These are phyloP conservation scores for Brachyistius frenatus DNA, from an alignment of 2,113 vertebrate species.

Conservation along the genomic window DNA sequence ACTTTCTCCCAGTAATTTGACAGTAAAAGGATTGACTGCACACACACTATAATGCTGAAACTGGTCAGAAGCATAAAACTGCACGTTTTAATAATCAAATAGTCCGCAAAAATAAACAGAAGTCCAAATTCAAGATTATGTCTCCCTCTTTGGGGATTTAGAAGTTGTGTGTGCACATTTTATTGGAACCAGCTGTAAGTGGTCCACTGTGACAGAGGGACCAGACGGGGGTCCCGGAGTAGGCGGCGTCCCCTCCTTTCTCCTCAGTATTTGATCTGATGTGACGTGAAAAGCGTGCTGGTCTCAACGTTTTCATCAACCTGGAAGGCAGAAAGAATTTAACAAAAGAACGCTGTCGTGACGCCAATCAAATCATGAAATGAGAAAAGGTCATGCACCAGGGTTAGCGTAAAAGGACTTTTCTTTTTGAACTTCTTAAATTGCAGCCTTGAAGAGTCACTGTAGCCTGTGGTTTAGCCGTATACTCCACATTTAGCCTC, in stretches of 20 bases:
- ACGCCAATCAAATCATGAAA: slow-evolving; percentile 33
- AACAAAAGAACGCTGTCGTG: slow-evolving; percentile 1
- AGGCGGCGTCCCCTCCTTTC: slow-evolving; percentile 13
- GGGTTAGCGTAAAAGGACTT: slow-evolving; percentile 24
- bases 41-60: slow-evolving; percentile 19
- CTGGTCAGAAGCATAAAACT: slow-evolving; percentile 39
- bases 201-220: slow-evolving; percentile 59
- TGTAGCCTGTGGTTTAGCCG: slow-evolving; percentile 48
- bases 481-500: slow-evolving; percentile 54
- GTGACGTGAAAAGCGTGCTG: slow-evolving; percentile 56
- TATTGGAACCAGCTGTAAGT: slow-evolving; percentile 79
- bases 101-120: slow-evolving; percentile 54
- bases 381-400: slow-evolving; percentile 23
- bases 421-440: slow-evolving; percentile 47
- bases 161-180: slow-evolving; percentile 39
- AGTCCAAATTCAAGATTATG: slow-evolving; percentile 21
- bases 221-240: slow-evolving; percentile 22
- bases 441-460: slow-evolving; percentile 44
- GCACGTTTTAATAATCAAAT: slow-evolving; percentile 53
- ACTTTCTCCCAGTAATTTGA: slow-evolving; percentile 50
- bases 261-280: slow-evolving; percentile 39
- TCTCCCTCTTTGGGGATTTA: slow-evolving; percentile 53
- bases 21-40: slow-evolving; percentile 42
- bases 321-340: slow-evolving; percentile 24
- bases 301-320: slow-evolving; percentile 60